phyloP scores from a whole-genome alignment of 2,888 invertebrate genomes.

The Calameuta idolon region DNA sequence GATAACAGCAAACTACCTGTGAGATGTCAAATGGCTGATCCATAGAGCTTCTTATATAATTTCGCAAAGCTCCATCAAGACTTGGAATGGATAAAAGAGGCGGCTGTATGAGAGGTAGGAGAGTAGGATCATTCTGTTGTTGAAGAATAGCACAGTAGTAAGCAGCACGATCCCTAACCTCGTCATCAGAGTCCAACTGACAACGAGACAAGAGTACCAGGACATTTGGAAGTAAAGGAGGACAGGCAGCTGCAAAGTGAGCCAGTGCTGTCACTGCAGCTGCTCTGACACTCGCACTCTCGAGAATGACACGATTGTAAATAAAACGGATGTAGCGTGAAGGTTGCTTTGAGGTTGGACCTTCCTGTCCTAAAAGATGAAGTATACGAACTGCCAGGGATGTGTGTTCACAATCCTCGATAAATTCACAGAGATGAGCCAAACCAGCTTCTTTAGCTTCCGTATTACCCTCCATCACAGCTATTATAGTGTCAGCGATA shows the following conservation, averaged over 20 bases:
- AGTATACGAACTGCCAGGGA: slow-evolving; percentile 96
- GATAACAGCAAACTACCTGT: slow-evolving; percentile 42
- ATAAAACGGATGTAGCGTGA: slow-evolving; percentile 88
- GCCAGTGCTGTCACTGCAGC: slow-evolving; percentile 98
- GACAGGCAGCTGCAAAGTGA: slow-evolving; percentile 97
- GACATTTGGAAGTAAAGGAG: slow-evolving; percentile 88
- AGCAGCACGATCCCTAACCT: slow-evolving; percentile 97
- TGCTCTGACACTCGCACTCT: slow-evolving; percentile 94
- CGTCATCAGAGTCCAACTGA: slow-evolving; percentile 97
- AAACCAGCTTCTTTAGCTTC: slow-evolving; percentile 97
- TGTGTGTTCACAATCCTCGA: slow-evolving; percentile 99
- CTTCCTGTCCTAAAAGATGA: slow-evolving; percentile 96
- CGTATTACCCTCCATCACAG: slow-evolving; percentile 96
- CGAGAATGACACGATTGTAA: slow-evolving; percentile 93
- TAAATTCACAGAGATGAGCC: slow-evolving; percentile 98
- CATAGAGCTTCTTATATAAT: slow-evolving; percentile 81
- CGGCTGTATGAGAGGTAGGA: slow-evolving; percentile 59
- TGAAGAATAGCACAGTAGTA: slow-evolving; percentile 92
- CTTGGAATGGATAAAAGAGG: slow-evolving; percentile 77
- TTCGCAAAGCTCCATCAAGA: slow-evolving; percentile 87
- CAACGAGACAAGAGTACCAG: slow-evolving; percentile 85
- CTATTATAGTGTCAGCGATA: slow-evolving; percentile 97
- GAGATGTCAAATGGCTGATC: slow-evolving; percentile 77
- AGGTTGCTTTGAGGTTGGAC: slow-evolving; percentile 94
- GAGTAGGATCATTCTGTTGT: slow-evolving; percentile 61